Percentiles rank a stretch among this genome's conserved stretches.
phyloP scores from a whole-genome alignment of 2,888 invertebrate species.

The Nephrotoma guestfalica region DNA sequence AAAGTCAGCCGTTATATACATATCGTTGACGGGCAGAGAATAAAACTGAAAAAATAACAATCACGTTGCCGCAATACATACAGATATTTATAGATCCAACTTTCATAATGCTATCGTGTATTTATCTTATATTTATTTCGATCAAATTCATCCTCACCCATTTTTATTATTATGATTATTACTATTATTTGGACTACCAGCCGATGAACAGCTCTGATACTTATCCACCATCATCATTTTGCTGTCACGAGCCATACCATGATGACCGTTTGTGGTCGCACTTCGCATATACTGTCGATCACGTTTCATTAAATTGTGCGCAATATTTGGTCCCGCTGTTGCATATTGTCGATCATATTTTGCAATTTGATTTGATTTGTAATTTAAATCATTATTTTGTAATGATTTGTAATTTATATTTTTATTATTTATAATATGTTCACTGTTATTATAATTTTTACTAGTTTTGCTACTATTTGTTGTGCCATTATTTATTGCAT shows the following conservation, averaged over 20 bases:
- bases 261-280: neutral
- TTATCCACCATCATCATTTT: neutral
- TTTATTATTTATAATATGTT: neutral
- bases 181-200: neutral
- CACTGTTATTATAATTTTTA: neutral
- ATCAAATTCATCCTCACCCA: neutral
- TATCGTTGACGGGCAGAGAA: neutral
- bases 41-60: neutral
- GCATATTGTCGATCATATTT: neutral
- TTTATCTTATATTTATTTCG: neutral
- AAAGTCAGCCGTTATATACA: neutral
- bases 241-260: neutral
- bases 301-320: neutral
- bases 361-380: neutral
- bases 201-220: neutral
- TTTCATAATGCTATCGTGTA: neutral
- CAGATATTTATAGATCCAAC: neutral
- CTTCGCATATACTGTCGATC: neutral
- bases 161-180: neutral
- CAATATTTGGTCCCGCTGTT: neutral
- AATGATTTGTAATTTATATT: neutral
- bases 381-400: neutral
- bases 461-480: neutral
- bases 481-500: neutral
- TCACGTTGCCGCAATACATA: neutral